Evolutionary conservation across 2,113 vertebrate genomes (phyloP).

Genomic region (Cnemophilus loriae): DNA sequence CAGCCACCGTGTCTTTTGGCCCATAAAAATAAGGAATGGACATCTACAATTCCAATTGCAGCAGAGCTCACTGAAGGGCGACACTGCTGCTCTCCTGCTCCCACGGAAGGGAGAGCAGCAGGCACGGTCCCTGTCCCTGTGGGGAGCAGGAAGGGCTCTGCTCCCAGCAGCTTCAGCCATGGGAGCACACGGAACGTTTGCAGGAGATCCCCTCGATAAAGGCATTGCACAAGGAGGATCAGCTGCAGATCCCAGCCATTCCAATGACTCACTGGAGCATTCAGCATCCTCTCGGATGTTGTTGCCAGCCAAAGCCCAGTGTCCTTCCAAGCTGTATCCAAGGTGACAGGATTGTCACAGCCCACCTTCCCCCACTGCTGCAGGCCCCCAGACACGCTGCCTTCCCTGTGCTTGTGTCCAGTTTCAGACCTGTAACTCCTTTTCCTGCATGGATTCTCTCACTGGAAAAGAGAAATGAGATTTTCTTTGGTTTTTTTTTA

Average conservation of each 20-base stretch:
- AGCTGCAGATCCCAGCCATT: background rate
- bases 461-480: background rate
- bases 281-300: background rate
- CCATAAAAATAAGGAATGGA: background rate
- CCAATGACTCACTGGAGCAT: conserved; percentile 5
- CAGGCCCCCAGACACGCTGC: background rate
- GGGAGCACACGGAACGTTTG: background rate
- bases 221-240: background rate
- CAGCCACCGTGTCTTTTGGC: background rate
- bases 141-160: background rate
- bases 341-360: conserved; percentile 70
- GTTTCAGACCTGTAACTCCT: background rate
- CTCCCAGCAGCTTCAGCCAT: background rate
- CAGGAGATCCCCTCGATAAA: background rate
- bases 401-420: background rate
- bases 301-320: conserved; percentile 38
- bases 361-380: background rate
- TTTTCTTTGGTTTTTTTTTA: background rate
- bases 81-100: background rate
- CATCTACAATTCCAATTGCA: background rate
- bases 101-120: background rate
- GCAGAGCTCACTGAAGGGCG: background rate
- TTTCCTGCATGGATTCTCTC: background rate
- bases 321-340: conserved; percentile 77
- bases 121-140: fast-evolving